Conservation (phyloP, 30 jellyfish, hydroid and myxozoan species). For the Sanderia malayensis region DNA sequence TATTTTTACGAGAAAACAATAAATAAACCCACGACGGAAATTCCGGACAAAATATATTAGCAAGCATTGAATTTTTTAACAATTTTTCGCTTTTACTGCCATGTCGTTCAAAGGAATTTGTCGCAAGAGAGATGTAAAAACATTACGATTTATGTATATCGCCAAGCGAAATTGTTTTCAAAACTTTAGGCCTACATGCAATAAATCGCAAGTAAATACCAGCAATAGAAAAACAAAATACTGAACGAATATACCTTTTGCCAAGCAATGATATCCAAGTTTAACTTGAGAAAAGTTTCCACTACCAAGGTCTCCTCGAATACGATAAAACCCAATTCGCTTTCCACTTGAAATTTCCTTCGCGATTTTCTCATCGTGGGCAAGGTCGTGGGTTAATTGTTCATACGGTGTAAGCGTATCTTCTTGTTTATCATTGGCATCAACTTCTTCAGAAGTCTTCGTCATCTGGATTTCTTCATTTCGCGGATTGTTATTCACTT, state of each 20-base stretch:
- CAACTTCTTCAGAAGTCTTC: conserved; percentile 1
- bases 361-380: conserved; percentile 73
- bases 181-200: too few species aligned
- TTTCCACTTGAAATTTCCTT: conserved; percentile 86
- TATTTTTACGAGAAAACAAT: too few species aligned
- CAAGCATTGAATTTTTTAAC: too few species aligned
- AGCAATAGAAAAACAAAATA: too few species aligned
- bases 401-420: conserved; percentile 57
- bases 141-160: too few species aligned
- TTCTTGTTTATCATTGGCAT: conserved; percentile 16
- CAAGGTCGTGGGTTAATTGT: conserved; percentile 60
- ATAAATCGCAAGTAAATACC: too few species aligned
- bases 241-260: conserved; percentile 82
- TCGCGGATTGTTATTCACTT: conserved; percentile 41
- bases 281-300: conserved; percentile 95
- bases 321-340: conserved; percentile 86
- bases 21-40: too few species aligned
- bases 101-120: too few species aligned
- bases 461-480: conserved; percentile 19
- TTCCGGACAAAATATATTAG: too few species aligned
- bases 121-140: too few species aligned
- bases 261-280: conserved; percentile 83
- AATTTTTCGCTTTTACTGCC: too few species aligned
- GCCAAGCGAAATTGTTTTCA: too few species aligned
- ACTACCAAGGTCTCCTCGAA: conserved; percentile 95